phyloP scores from a whole-genome alignment of 2,888 invertebrate species.

The Epinotia brunnichana region DNA sequence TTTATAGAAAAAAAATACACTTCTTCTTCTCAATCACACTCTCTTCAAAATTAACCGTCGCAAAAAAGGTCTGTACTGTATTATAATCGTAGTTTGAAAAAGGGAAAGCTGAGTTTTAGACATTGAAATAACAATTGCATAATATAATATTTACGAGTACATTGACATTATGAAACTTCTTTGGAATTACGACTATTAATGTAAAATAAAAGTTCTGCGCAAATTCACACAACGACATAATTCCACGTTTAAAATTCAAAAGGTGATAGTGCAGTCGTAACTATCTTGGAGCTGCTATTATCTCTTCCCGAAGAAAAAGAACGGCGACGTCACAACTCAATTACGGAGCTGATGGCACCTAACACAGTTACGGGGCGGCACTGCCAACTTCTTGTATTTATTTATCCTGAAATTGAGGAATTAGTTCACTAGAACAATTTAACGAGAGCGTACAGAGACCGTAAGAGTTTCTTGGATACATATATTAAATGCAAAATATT shows the following conservation, averaged over 20 bases:
- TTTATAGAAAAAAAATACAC: too few relatives aligned
- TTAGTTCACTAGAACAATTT: not conserved
- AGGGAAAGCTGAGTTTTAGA: too few relatives aligned
- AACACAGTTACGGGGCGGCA: constrained; percentile 23
- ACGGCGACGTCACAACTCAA: constrained; percentile 28
- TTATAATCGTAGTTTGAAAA: too few relatives aligned
- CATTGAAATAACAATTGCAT: too few relatives aligned
- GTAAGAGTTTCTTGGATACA: too few relatives aligned
- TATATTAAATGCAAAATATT: too few relatives aligned
- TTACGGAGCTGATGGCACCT: constrained; percentile 33
- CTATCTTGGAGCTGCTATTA: constrained; percentile 7
- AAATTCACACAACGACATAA: not conserved
- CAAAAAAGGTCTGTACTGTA: too few relatives aligned
- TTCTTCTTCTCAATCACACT: too few relatives aligned
- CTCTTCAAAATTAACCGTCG: too few relatives aligned
- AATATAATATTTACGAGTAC: too few relatives aligned
- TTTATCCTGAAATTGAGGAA: constrained; percentile 27
- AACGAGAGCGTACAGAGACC: not conserved
- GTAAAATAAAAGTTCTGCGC: not conserved
- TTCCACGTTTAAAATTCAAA: constrained; percentile 15
- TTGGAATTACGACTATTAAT: not conserved
- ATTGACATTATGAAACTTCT: too few relatives aligned
- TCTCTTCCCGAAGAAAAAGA: constrained; percentile 13
- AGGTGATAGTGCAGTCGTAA: constrained; percentile 12
- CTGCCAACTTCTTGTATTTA: constrained; percentile 31